A percentile compares a stretch with the other conserved stretches of the same genome.
phyloP scores from a whole-genome alignment of 2,888 invertebrate genomes.

The Ypsolopha scabrella region DNA sequence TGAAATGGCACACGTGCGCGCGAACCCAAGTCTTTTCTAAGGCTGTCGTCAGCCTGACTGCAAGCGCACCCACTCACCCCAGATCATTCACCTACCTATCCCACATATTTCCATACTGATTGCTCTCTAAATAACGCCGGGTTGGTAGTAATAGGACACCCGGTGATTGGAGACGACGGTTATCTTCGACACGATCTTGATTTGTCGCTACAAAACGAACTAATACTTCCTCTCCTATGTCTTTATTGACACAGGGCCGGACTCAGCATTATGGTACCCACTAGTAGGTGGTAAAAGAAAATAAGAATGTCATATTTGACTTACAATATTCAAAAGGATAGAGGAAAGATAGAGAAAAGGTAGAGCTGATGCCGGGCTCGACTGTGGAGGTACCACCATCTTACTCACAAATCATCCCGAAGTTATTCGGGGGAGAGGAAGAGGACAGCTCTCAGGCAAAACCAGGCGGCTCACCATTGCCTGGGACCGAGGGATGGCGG shows the following conservation, averaged over 20 bases:
- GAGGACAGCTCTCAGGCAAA: too few relatives aligned
- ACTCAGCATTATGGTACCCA: too few relatives aligned
- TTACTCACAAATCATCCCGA: too few relatives aligned
- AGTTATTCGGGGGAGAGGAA: too few relatives aligned
- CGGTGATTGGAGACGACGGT: slow-evolving; percentile 42
- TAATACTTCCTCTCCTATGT: slow-evolving; percentile 31
- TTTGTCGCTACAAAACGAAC: slow-evolving; percentile 35
- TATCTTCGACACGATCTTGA: slow-evolving; percentile 52
- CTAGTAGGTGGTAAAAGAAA: too few relatives aligned
- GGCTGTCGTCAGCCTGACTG: slow-evolving; percentile 31
- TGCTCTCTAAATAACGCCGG: slow-evolving; percentile 49
- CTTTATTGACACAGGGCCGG: slow-evolving; percentile 15
- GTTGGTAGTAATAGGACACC: slow-evolving; percentile 48
- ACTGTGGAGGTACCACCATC: too few relatives aligned
- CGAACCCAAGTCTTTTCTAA: slow-evolving; percentile 46
- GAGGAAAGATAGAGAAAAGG: too few relatives aligned
- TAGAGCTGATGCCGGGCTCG: too few relatives aligned
- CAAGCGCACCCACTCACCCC: slow-evolving; percentile 53
- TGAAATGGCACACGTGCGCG: slow-evolving; percentile 37
- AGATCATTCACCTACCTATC: slow-evolving; percentile 57
- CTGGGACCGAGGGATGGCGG: too few relatives aligned
- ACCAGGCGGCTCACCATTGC: too few relatives aligned
- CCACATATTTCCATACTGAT: slow-evolving; percentile 66
- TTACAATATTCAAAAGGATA: too few relatives aligned
- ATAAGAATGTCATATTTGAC: too few relatives aligned